Evolutionary conservation across 2,797 vertebrate species (phyloP).

Genomic region (Odontamblyopus lacepedii): DNA sequence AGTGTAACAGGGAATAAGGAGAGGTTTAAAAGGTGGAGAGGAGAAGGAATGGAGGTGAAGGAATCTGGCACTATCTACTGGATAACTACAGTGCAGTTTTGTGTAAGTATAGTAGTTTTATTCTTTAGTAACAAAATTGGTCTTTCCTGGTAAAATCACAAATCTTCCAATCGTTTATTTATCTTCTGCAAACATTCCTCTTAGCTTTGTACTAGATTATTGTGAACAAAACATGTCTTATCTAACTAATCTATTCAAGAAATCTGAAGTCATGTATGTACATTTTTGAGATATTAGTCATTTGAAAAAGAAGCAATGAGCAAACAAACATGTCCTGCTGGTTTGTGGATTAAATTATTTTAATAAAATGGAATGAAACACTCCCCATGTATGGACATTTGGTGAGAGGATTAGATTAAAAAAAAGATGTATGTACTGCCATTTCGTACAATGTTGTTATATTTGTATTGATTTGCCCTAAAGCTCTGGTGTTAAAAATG

Average conservation of each 20-base stretch:
- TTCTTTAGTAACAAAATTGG: not conserved
- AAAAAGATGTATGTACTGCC: too few relatives aligned
- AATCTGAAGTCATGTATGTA: not conserved
- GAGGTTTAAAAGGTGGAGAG: not conserved
- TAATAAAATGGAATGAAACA: too few relatives aligned
- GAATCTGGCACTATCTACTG: constrained; percentile 69
- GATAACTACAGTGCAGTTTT: constrained; percentile 6
- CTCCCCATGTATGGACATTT: too few relatives aligned
- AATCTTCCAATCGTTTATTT: not conserved
- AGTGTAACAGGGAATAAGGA: not conserved
- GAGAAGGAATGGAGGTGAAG: not conserved
- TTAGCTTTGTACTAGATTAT: not conserved
- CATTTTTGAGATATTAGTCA: not conserved
- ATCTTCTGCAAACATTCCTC: not conserved
- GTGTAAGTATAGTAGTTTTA: not conserved
- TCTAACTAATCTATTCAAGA: not conserved
- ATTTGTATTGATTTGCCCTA: not conserved
- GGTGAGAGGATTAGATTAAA: too few relatives aligned
- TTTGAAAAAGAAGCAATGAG: not conserved
- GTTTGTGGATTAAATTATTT: not conserved
- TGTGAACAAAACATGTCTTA: not conserved
- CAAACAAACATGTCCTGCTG: not conserved
- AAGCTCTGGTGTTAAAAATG: not conserved
- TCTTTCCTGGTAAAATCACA: not conserved
- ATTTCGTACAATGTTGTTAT: not conserved